These are phyloP conservation scores for Protobothrops flavoviridis DNA, from an alignment of 2,113 vertebrate species.

Conservation along the genomic window DNA sequence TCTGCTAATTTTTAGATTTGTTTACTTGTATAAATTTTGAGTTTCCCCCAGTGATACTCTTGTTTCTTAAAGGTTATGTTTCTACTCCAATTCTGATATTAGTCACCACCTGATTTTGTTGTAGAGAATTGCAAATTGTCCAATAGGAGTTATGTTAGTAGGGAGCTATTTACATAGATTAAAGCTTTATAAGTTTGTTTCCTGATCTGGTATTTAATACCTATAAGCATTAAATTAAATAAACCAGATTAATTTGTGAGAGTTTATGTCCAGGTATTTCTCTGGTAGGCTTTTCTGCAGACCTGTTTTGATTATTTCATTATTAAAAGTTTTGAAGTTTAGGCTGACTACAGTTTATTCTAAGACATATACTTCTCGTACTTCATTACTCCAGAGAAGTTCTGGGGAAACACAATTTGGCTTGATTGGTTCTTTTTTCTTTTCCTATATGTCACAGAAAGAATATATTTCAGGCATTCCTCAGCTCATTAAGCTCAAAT, in stretches of 20 bases:
- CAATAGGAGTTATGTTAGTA: background rate
- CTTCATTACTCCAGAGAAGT: background rate
- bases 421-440: background rate
- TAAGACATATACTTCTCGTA: background rate
- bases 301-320: background rate
- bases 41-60: background rate
- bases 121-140: background rate
- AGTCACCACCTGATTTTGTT: background rate
- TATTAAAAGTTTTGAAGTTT: background rate
- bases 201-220: background rate
- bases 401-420: background rate
- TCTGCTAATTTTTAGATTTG: background rate
- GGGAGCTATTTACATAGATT: background rate
- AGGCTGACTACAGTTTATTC: background rate
- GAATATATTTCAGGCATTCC: background rate
- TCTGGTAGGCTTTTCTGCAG: background rate
- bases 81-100: background rate
- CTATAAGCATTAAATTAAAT: background rate
- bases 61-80: background rate
- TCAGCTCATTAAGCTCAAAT: background rate
- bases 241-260: background rate
- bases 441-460: background rate
- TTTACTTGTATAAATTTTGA: background rate
- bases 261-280: background rate
- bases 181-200: background rate